These are phyloP conservation scores for Arbacia lixula DNA, from an alignment of 53 echinoderm and acorn worm genomes.

Conservation along the genomic window DNA sequence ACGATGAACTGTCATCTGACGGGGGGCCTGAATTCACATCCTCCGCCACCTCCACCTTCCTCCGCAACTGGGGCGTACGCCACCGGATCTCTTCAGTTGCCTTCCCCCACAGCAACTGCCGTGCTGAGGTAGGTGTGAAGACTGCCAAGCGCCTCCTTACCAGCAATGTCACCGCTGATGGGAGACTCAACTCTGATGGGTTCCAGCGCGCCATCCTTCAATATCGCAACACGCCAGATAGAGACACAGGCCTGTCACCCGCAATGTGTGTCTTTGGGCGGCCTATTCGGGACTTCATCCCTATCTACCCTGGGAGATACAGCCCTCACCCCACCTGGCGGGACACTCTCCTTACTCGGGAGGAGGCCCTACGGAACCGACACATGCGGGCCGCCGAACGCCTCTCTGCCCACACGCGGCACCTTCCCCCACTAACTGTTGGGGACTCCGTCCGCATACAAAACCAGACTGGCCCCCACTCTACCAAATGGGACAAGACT, in stretches of 20 bases:
- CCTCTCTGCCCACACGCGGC: conserved; percentile 43
- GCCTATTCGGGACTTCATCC: conserved; percentile 68
- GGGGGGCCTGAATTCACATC: conserved; percentile 66
- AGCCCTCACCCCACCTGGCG: no score
- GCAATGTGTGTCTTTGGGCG: conserved; percentile 68
- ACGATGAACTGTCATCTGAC: conserved; percentile 63
- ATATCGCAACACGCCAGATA: conserved; percentile 65
- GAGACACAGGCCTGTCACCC: conserved; percentile 57
- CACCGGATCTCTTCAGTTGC: conserved; percentile 61
- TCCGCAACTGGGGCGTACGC: conserved; percentile 54
- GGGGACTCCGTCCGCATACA: conserved; percentile 63
- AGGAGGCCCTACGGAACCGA: conserved; percentile 57
- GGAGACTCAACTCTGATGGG: conserved; percentile 54
- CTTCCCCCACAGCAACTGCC: conserved; percentile 67
- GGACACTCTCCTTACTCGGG: conserved; percentile 42
- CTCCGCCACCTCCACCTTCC: conserved; percentile 27
- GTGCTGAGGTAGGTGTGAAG: conserved; percentile 63
- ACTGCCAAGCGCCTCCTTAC: conserved; percentile 64
- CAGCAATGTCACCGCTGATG: conserved; percentile 36
- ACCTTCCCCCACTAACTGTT: conserved; percentile 49
- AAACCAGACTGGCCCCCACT: no score
- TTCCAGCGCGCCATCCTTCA: conserved; percentile 65
- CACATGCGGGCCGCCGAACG: conserved; percentile 65
- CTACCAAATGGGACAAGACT: no score
- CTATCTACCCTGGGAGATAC: conserved; percentile 55